phyloP scores from a whole-genome alignment of 2,888 invertebrate genomes.

The Nephrotoma flavescens region DNA sequence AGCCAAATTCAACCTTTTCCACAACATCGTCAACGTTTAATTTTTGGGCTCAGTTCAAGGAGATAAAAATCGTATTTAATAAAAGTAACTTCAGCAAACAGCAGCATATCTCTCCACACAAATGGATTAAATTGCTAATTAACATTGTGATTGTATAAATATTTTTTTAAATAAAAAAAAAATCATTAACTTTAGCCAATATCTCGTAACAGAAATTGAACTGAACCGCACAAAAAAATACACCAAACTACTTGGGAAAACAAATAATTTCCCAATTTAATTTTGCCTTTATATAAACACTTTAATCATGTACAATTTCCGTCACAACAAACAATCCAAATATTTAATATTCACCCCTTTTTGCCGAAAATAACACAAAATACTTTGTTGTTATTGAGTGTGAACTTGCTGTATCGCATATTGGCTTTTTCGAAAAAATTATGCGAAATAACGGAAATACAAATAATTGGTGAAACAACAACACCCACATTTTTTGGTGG shows the following conservation, averaged over 20 bases:
- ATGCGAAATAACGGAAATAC: not conserved
- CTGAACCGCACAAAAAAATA: not conserved
- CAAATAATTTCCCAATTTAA: not conserved
- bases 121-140: not conserved
- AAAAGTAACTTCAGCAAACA: too few relatives aligned
- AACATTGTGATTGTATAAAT: not conserved
- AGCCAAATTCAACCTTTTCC: too few relatives aligned
- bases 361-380: not conserved
- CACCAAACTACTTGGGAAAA: not conserved
- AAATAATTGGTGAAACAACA: not conserved
- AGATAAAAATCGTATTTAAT: too few relatives aligned
- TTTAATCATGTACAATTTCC: not conserved
- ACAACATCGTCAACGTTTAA: too few relatives aligned
- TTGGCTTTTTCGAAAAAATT: not conserved
- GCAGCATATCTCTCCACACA: not conserved
- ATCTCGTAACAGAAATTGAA: not conserved
- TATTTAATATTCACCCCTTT: not conserved
- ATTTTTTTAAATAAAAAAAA: not conserved
- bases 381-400: not conserved
- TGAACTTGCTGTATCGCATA: not conserved
- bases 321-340: not conserved
- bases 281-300: not conserved
- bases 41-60: too few relatives aligned
- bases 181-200: not conserved
- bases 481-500: not conserved